Percentiles rank a stretch among this genome's conserved stretches.
Evolutionary conservation across 2,888 invertebrate genomes (phyloP).

Genomic region (Drosophila greeni): DNA sequence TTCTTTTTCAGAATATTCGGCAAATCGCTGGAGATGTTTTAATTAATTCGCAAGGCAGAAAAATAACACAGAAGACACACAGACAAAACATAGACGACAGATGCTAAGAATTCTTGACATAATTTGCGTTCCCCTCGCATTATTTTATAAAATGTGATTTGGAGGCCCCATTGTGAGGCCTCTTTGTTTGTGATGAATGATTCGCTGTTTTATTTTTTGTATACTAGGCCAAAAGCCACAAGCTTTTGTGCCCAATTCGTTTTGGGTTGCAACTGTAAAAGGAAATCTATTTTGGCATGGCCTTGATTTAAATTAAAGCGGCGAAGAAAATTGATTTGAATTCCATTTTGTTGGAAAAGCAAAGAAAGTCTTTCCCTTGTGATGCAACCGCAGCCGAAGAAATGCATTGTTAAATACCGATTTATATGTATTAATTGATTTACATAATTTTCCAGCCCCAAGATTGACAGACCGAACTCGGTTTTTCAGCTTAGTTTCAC

Average conservation of each 20-base stretch:
- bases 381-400: constrained; percentile 27
- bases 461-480: constrained; percentile 30
- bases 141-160: constrained; percentile 42
- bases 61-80: constrained; percentile 19
- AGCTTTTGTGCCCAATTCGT: constrained; percentile 35
- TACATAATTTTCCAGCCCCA: constrained; percentile 27
- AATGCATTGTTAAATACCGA: constrained; percentile 25
- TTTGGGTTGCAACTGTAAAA: constrained; percentile 57
- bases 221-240: constrained; percentile 34
- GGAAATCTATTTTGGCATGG: constrained; percentile 57
- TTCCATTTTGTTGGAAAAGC: constrained; percentile 14
- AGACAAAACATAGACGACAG: too few species aligned
- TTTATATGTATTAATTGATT: constrained; percentile 33
- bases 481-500: constrained; percentile 63
- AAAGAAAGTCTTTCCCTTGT: constrained; percentile 39
- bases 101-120: constrained; percentile 46
- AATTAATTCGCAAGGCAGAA: constrained; percentile 39
- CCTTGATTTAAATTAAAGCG: constrained; percentile 47
- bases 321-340: constrained; percentile 24
- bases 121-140: constrained; percentile 46
- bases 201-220: constrained; percentile 14
- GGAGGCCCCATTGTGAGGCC: constrained; percentile 26
- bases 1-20: constrained; percentile 20
- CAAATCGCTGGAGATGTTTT: constrained; percentile 40
- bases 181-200: constrained; percentile 21